Conservation (phyloP, 2,888 invertebrate species). For the Heliconius ismenius region DNA sequence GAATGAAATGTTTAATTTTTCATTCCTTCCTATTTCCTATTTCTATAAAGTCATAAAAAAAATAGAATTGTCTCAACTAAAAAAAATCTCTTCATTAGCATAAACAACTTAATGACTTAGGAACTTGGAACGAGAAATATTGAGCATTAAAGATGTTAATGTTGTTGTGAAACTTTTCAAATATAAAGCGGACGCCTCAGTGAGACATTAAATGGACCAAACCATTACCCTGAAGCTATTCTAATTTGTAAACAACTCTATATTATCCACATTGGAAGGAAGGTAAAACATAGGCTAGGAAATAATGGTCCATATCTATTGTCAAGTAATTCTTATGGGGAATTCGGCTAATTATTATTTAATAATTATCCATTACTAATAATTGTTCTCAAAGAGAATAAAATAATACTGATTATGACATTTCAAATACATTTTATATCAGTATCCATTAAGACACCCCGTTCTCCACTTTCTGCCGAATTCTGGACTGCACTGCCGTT, state of each 20-base stretch:
- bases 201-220: constrained; percentile 16
- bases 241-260: constrained; percentile 18
- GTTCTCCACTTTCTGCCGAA: no score
- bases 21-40: no score
- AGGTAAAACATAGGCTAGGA: neutral
- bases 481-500: no score
- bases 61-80: no score
- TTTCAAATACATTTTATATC: no score
- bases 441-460: no score
- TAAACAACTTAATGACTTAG: constrained; percentile 6
- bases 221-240: constrained; percentile 15
- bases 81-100: neutral
- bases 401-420: no score
- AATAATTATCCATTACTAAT: no score
- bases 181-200: constrained; percentile 16
- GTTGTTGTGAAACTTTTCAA: constrained; percentile 24
- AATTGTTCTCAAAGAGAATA: no score
- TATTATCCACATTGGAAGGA: neutral
- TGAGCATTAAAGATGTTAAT: constrained; percentile 22
- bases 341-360: neutral
- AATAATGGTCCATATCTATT: neutral
- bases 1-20: neutral
- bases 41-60: no score
- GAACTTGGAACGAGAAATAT: constrained; percentile 20
- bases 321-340: neutral